Evolutionary conservation across 2,888 invertebrate genomes (phyloP).

Genomic region (Caenorhabditis parvicauda): DNA sequence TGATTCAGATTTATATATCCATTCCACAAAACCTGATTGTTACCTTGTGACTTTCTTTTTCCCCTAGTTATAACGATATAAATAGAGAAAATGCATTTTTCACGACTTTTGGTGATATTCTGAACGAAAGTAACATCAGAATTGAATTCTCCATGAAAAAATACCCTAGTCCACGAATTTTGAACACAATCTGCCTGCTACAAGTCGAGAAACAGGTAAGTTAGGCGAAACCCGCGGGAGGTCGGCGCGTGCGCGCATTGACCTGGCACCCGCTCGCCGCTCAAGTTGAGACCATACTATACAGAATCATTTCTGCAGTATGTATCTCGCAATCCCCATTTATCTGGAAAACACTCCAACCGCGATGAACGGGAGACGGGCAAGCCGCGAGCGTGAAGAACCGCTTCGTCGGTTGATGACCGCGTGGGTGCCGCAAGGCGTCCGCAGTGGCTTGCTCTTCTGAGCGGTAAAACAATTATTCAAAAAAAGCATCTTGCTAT

Average conservation of each 20-base stretch:
- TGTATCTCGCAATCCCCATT: slow-evolving; percentile 38
- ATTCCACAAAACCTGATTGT: too few species aligned
- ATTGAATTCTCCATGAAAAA: too few species aligned
- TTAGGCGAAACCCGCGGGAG: too few species aligned
- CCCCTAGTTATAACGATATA: too few species aligned
- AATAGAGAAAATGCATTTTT: too few species aligned
- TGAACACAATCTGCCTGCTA: too few species aligned
- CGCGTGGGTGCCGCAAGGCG: too few species aligned
- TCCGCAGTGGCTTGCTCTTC: slow-evolving; percentile 34
- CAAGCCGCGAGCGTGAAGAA: slow-evolving; percentile 25
- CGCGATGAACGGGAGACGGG: slow-evolving; percentile 26
- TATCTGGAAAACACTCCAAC: slow-evolving; percentile 31
- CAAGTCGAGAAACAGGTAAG: too few species aligned
- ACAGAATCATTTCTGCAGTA: slow-evolving; percentile 47
- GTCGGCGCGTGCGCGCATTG: neutral
- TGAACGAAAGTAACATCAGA: too few species aligned
- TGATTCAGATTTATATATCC: neutral
- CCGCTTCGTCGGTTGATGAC: slow-evolving; percentile 20
- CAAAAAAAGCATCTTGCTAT: neutral
- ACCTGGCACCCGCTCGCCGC: neutral
- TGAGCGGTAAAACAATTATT: slow-evolving; percentile 34
- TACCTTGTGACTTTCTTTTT: too few species aligned
- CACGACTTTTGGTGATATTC: too few species aligned
- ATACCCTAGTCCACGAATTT: neutral
- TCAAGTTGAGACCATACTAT: slow-evolving; percentile 35